Percentiles rank a stretch among this genome's conserved stretches.
Evolutionary conservation across 2,888 invertebrate genomes (phyloP).

Genomic region (Pterostichus niger): DNA sequence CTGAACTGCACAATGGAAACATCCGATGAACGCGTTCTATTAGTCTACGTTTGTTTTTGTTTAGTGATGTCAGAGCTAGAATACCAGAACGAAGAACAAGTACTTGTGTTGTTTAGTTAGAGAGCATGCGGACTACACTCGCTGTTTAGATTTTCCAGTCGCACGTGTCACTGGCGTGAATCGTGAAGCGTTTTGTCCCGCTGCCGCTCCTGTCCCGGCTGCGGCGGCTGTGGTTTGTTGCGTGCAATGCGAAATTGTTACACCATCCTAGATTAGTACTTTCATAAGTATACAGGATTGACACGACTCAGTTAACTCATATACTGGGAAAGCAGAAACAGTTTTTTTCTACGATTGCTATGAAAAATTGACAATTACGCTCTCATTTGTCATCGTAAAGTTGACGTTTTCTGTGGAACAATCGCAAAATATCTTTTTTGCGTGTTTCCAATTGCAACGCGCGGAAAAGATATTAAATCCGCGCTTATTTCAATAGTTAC

Average conservation of each 20-base stretch:
- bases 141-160: conserved; percentile 1
- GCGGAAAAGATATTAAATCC: too few relatives aligned
- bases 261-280: background rate
- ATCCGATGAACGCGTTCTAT: background rate
- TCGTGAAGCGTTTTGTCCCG: background rate
- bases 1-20: conserved; percentile 5
- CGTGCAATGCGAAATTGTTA: background rate
- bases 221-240: background rate
- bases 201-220: too few relatives aligned
- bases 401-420: too few relatives aligned
- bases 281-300: background rate
- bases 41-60: background rate
- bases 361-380: too few relatives aligned
- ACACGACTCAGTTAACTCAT: background rate
- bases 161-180: conserved; percentile 15
- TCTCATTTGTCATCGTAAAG: too few relatives aligned
- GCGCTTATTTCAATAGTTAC: too few relatives aligned
- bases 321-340: too few relatives aligned
- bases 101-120: background rate
- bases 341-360: too few relatives aligned
- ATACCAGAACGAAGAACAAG: conserved; percentile 15
- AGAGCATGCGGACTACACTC: too few relatives aligned
- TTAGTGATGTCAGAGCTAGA: conserved; percentile 13
- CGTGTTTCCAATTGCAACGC: too few relatives aligned
- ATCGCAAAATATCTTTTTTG: too few relatives aligned